Percentiles rank a stretch among this genome's conserved stretches.
These are phyloP conservation scores for Catamblyrhynchus diadema DNA, from an alignment of 2,797 vertebrate genomes.

Conservation along the genomic window DNA sequence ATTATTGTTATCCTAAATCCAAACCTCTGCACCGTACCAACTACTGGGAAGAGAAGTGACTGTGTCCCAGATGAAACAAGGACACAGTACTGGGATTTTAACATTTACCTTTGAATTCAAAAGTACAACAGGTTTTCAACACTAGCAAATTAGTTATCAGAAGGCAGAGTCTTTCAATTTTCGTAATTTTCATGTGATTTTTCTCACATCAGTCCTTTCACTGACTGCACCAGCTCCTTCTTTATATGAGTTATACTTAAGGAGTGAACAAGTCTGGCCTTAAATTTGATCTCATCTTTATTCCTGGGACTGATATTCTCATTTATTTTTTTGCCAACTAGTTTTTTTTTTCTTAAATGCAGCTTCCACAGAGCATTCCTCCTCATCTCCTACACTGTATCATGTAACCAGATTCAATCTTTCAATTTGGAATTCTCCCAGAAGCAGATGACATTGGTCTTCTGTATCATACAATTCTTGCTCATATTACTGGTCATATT, in stretches of 20 bases:
- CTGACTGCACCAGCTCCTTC: neutral
- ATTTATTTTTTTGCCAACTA: neutral
- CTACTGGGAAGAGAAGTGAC: neutral
- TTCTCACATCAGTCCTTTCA: neutral
- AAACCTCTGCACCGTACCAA: neutral
- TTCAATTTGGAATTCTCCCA: constrained; percentile 26
- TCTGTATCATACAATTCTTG: neutral
- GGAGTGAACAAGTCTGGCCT: neutral
- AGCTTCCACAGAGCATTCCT: neutral
- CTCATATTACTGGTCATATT: constrained; percentile 25
- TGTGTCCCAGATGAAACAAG: neutral
- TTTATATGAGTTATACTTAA: neutral
- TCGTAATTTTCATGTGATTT: neutral
- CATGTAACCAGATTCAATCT: neutral
- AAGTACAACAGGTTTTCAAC: neutral
- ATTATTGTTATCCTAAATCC: neutral
- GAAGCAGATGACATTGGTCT: constrained; percentile 5
- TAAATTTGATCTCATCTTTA: neutral
- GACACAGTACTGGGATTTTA: neutral
- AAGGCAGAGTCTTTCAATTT: neutral
- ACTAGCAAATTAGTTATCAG: neutral
- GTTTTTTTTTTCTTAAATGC: neutral
- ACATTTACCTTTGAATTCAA: neutral
- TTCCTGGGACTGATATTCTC: neutral
- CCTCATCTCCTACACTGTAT: neutral